Evolutionary conservation across 2,113 vertebrate species (phyloP), one percentile per base, ranked within the genome.

Genomic region (Procavia capensis): DNA sequence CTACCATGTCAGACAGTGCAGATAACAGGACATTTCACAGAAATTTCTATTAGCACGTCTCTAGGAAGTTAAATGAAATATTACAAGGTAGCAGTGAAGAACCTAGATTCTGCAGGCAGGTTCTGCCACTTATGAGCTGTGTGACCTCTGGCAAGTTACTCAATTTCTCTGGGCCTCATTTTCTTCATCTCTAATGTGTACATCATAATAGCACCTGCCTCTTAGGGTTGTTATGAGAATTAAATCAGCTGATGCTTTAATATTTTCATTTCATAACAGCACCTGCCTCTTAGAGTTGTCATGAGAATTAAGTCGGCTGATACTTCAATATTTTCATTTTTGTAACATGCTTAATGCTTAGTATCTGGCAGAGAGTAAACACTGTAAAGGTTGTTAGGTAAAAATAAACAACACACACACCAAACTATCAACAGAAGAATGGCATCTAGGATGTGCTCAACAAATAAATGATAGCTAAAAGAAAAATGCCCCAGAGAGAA

Each of bases 161-260:
- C 70, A 20, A 39, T 22, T 66, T 82, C 72, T 54, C 43, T 68
- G 66, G 78, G 41, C 82, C 45, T 78, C 27, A 24, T 41, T 10
- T 70, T 68, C 74, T 27, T 91, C 61, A 47, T 45, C 31, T 61
- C 6, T 70, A 36, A 95, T 57, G 82, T 57, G 4, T 61, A 72
- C 10, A 47, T 84, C 13, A 0, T 86, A 34, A 70, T 7, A 43
- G 41, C 47, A 34, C 34, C 31, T 43, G 22, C 54, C 79, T 63
- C 64, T 86, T 75, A 39, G 64, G 59, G 45, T 43, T 82, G n/a
- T 74, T 31, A 31, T 66, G 39, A 85, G 70, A 83, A 72, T 80
- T 81, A 50, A 88, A 43, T 85, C 59, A 95, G 24, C 16, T 72
- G 84, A 94, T 84, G 50, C 29, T 68, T 92, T 39, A 34, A n/a